Evolutionary conservation across 2,888 invertebrate species (phyloP), one percentile per base, ranked within the genome.

Genomic region (Invenusta paracnida): DNA sequence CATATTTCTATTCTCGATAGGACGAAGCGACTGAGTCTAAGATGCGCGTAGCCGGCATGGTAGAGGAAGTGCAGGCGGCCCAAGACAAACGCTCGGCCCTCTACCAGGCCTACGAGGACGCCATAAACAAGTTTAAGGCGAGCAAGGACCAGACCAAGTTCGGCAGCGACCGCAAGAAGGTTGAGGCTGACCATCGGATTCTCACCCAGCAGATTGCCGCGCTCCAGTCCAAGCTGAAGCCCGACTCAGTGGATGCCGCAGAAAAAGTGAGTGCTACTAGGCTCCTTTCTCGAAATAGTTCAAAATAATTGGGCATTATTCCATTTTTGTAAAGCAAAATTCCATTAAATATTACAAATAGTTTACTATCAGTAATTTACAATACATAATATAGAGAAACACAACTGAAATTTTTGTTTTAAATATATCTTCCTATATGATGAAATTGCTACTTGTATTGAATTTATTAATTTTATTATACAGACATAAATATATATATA

Each of bases 91-190:
- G 94, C 84, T 93, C 93, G 67, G 92, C 92, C 27, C 92, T 93
- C 25, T 94, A 94, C 89, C 93, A 93, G 88, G 92, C 92, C 85
- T 92, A 93, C 87, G 94, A 94, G 88, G 93, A 94, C 87, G 93
- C 93, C 83, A 91, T 94, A 67, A 92, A 92, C 87, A 93, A 93
- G 88, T 92, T 93, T 87, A 94, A 94, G 90, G 89, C 93, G 0
- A 93, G 92, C 88, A 94, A 94, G 89, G 94, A 94, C 88, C 89
- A 92, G 0, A 90, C 91, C 0, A 88, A 88, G n/a, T 91, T 91
- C 87, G 87, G 87, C 86, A 88, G 92, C 2, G 91, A 92, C 67
- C 92, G 93, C 48, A 94, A 94, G 91, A 92, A 92, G 87, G 92
- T 94, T 85, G 93, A 93, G 87, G 91, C 92, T 31, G 93, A 94